phyloP scores from a whole-genome alignment of 1,140 invertebrate genomes.

The Drosophila sturtevanti region DNA sequence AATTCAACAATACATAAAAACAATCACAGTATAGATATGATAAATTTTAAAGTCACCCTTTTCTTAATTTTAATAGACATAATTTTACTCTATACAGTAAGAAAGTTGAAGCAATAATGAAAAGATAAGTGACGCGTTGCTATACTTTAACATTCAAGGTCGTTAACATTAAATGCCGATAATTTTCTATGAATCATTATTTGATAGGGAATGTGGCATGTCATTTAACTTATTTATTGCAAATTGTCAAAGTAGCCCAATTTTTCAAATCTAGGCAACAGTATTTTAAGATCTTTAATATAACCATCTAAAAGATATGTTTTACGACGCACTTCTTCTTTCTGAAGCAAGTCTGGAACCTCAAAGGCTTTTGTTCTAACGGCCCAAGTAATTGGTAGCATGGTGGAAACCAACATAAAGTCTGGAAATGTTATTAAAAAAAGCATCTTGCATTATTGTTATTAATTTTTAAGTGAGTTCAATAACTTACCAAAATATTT shows the following conservation, averaged over 20 bases:
- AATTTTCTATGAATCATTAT: not conserved
- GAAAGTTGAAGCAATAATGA: too few relatives aligned
- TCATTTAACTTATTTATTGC: not conserved
- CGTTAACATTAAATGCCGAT: too few relatives aligned
- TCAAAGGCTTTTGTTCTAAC: slow-evolving; percentile 12
- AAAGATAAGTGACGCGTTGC: too few relatives aligned
- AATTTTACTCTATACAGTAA: too few relatives aligned
- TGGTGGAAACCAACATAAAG: slow-evolving; percentile 27
- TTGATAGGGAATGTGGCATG: not conserved
- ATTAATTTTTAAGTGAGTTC: too few relatives aligned
- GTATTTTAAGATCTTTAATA: slow-evolving; percentile 23
- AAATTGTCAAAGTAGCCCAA: slow-evolving; percentile 19
- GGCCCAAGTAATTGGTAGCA: slow-evolving; percentile 33
- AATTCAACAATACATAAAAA: too few relatives aligned
- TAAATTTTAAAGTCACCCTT: too few relatives aligned
- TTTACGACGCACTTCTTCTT: slow-evolving; percentile 21
- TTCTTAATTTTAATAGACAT: too few relatives aligned
- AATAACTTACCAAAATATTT: slow-evolving; percentile 41
- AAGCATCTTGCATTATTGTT: not conserved
- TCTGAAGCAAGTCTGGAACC: slow-evolving; percentile 21
- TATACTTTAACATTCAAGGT: too few relatives aligned
- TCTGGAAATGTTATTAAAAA: slow-evolving; percentile 2
- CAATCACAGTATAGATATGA: too few relatives aligned
- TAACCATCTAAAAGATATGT: slow-evolving; percentile 22
- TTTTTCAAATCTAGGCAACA: slow-evolving; percentile 14